phyloP scores from a whole-genome alignment of 2,113 vertebrate species.

The Bubo scandiacus region DNA sequence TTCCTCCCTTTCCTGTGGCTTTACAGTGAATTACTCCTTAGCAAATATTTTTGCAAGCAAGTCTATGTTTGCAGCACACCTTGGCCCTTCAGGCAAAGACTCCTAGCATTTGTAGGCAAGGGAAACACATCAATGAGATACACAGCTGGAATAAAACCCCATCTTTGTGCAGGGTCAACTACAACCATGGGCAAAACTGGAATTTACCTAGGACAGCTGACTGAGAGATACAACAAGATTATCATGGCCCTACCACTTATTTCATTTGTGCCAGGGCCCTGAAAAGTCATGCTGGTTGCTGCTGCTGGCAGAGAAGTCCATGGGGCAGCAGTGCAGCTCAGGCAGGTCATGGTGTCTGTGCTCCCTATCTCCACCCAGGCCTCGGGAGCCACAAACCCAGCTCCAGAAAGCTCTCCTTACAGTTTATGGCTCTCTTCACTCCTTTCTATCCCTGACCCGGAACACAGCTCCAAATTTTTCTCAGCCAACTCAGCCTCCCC shows the following conservation, averaged over 20 bases:
- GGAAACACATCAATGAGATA: background rate
- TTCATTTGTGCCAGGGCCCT: background rate
- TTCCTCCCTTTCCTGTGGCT: background rate
- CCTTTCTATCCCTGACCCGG: background rate
- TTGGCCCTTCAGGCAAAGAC: background rate
- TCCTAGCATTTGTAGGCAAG: background rate
- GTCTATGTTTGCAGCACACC: background rate
- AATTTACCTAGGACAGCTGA: background rate
- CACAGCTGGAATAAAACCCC: background rate
- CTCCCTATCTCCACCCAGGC: background rate
- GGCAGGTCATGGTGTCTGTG: accelerated
- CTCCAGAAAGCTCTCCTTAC: background rate
- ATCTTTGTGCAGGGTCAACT: background rate
- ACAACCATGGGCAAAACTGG: background rate
- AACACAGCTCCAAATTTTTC: background rate
- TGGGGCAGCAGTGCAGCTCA: background rate
- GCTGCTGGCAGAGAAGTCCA: background rate
- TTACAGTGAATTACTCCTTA: background rate
- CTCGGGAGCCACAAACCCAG: background rate
- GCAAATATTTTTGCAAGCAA: background rate
- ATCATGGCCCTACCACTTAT: background rate
- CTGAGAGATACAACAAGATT: background rate
- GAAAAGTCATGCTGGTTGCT: background rate
- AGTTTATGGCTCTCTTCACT: background rate
- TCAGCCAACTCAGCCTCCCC: background rate